Evolutionary conservation across 2,797 vertebrate genomes (phyloP), one percentile per base, ranked within the genome.

Genomic region (Pterois miles): DNA sequence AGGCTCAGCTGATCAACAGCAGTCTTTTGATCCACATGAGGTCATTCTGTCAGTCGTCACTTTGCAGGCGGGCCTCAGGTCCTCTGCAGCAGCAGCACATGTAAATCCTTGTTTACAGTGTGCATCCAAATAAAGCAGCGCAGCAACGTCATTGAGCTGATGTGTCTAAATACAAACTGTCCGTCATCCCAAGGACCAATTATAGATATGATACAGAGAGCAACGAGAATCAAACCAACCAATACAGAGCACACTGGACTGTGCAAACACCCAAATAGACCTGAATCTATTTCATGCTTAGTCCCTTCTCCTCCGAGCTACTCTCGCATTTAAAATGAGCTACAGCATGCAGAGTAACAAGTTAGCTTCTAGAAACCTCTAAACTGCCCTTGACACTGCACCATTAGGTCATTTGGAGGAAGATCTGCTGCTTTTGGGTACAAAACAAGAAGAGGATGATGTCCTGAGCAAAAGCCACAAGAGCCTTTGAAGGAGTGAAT

Each of bases 181-280:
- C 11, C 10, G 22, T 83, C 86, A 76, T 43, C 66, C 48, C 0
- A 25, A 1, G 59, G 60, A 62, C 25, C 53, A 2, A 59, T 81
- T 83, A 84, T 69, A 84, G 78, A 71, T 5, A n/a, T n/a, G 64
- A 86, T 54, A 27, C 14, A 62, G 72, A 62, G 64, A 40, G 22
- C 16, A 64, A 40, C 1, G 53, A 73, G 58, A 71, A 3, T 29
- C 27, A 56, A 33, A 65, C 29, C 25, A 4, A 59, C 50, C 33
- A 4, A 65, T 53, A 48, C 54, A 20, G 73, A 83, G 48, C 62
- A 20, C 60, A 22, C 54, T 14, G n/a, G 53, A 40, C 43, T 3
- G 12, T n/a, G 76, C 76, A 71, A 78, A 29, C 76, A 64, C 66
- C 38, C 50, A 82, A 87, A 89, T 72, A 86, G 76, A 80, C 73